These are phyloP conservation scores for Rhyacophila brunnea DNA, from an alignment of 1,140 invertebrate species.

Conservation along the genomic window DNA sequence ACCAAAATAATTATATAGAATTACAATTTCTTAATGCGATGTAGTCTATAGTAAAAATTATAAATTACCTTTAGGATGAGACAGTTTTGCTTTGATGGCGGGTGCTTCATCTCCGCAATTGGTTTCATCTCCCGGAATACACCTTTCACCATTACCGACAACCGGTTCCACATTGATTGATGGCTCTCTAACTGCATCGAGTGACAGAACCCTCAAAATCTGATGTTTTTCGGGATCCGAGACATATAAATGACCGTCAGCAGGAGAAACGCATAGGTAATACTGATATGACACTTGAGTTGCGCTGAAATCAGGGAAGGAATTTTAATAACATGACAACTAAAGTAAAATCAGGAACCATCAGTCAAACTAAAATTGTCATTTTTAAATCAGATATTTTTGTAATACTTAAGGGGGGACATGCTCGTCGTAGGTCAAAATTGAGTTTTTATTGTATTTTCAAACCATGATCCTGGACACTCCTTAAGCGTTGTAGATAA, in stretches of 20 bases:
- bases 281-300: constrained; percentile 94
- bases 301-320: constrained; percentile 60
- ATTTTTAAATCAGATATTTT: neutral
- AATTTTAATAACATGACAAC: neutral
- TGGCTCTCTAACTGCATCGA: constrained; percentile 79
- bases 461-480: no score
- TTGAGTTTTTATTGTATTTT: no score
- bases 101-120: constrained; percentile 92
- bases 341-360: no score
- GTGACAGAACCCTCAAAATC: constrained; percentile 70
- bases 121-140: constrained; percentile 85
- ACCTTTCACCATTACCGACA: constrained; percentile 93
- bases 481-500: no score
- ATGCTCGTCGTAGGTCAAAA: no score
- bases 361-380: no score
- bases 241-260: constrained; percentile 92
- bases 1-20: neutral
- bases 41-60: no score
- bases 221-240: constrained; percentile 94
- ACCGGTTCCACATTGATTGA: constrained; percentile 84
- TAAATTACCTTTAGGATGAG: constrained; percentile 89
- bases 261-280: constrained; percentile 91
- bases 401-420: no score
- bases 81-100: constrained; percentile 85
- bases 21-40: no score